Base-by-base conservation (phyloP, 2,797 vertebrate species). In the Phataginus tetradactyla region DNA sequence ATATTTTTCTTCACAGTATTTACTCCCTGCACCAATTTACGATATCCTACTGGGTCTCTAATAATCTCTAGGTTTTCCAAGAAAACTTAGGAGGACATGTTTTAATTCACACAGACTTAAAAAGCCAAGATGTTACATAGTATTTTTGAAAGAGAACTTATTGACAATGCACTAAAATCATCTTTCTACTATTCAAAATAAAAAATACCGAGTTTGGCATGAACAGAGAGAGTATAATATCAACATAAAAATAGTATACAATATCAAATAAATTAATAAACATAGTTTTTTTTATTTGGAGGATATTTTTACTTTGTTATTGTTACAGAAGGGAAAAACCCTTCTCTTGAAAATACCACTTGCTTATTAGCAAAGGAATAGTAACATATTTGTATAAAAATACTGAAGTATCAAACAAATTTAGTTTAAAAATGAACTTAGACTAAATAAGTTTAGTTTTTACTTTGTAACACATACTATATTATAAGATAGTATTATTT, bases 311-410 rank as follows among this genome's bases (percentile, higher is more conserved):
- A 95, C 34, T 59, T 84, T 81, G 45, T 11, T 55, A 96, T 94
- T 90, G 23, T 18, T 74, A 37, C 5, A 95, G 37, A 88, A 91
- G 14, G 23, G 32, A 32, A 94, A 81, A 96, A 27, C 1, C 1
- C 66, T 80, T 91, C 6, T 86, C 42, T 72, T 96, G 66, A 96
- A 97, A 98, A 92, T 79, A 87, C 14, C 63, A 92, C 32, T 90
- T 86, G 53, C 45, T 89, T 96, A 91, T 69, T 74, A 92, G 37
- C 18, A 90, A 91, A 94, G n/a, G 20, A 90, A 87, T 84, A 84
- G 9, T 61, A 49, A 87, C 4, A 51, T 88, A 88, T 61, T 71
- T 84, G 77, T 49, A 68, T 81, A 80, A 84, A 95, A 85, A 72
- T 59, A 78, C 5, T 64, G 27, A 90, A n/a, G 13, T 80, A 87